Evolutionary conservation across 2,888 invertebrate genomes (phyloP), one percentile per base, ranked within the genome.

Genomic region (Liodrosophila aerea): DNA sequence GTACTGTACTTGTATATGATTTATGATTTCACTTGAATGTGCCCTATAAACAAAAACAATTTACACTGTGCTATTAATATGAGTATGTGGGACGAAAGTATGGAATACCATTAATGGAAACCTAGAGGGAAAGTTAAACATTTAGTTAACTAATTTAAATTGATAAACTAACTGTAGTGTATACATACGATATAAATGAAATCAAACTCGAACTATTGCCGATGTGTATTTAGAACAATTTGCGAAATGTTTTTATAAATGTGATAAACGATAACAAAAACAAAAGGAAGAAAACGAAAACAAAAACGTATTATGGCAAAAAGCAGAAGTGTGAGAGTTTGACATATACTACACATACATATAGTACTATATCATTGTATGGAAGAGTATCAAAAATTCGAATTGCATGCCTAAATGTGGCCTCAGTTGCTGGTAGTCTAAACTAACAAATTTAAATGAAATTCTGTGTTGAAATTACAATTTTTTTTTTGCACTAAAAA

Each of bases 211-310:
- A 54, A 33, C 73, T 53, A 66, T 47, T 53, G 76, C 59, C 57
- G 68, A 80, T 80, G 22, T 71, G 51, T 73, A 76, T 69, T 73
- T 81, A 73, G 59, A 77, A 57, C 41, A 63, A 58, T 30, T 74
- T 70, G 71, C 59, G 47, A 59, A 12, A 34, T 12, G n/a, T 34
- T 41, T 84, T 69, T 66, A 64, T 73, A 64, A 73, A 77, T 77
- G 77, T 77, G 77, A 77, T 84, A 84, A 73, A 65, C 59, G 49
- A 49, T 46, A 49, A 74, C 75, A 70, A 59, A 52, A 59, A 52
- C 47, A 27, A 46, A 39, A 51, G 12, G 4, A 36, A 36, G 0
- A 7, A 13, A n/a, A 18, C 7, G 2, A 30, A 37, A 39, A 49
- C 22, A 22, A 22, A 5, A 22, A 22, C 22, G 5, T 22, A 4